Evolutionary conservation across 2,797 vertebrate species (phyloP).

Genomic region (Mormyrops boulengeri): DNA sequence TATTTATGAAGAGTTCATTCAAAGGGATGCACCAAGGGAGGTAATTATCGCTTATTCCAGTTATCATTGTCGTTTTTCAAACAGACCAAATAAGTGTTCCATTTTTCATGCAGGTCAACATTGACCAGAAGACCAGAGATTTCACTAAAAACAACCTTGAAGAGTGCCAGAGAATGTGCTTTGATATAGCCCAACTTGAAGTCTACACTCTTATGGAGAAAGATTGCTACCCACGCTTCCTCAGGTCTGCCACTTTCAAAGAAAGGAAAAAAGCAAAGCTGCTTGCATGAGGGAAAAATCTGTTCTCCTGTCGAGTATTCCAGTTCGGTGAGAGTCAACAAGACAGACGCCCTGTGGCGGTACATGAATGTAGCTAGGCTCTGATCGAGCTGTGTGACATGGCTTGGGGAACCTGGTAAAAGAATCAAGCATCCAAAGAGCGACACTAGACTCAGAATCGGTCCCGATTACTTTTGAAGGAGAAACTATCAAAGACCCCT

Average conservation of each 20-base stretch:
- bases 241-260: constrained; percentile 65
- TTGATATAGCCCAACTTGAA: constrained; percentile 73
- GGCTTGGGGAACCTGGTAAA: neutral
- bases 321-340: neutral
- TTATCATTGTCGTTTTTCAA: neutral
- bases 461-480: neutral
- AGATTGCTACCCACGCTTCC: constrained; percentile 87
- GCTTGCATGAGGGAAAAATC: neutral
- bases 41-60: constrained; percentile 49
- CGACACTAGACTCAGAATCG: neutral
- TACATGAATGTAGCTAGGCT: neutral
- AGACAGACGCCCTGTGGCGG: neutral
- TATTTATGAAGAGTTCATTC: constrained; percentile 86
- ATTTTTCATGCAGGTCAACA: constrained; percentile 72
- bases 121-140: constrained; percentile 81
- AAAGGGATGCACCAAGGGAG: constrained; percentile 83
- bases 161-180: constrained; percentile 58
- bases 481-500: neutral
- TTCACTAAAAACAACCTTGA: constrained; percentile 59
- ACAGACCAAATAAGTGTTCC: neutral
- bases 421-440: neutral
- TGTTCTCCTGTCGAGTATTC: neutral
- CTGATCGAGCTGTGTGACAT: neutral
- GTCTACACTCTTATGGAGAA: constrained; percentile 90
- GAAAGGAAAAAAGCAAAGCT: constrained; percentile 31